Evolutionary conservation across 2,113 vertebrate species (phyloP).

Genomic region (Syrrhaptes paradoxus): DNA sequence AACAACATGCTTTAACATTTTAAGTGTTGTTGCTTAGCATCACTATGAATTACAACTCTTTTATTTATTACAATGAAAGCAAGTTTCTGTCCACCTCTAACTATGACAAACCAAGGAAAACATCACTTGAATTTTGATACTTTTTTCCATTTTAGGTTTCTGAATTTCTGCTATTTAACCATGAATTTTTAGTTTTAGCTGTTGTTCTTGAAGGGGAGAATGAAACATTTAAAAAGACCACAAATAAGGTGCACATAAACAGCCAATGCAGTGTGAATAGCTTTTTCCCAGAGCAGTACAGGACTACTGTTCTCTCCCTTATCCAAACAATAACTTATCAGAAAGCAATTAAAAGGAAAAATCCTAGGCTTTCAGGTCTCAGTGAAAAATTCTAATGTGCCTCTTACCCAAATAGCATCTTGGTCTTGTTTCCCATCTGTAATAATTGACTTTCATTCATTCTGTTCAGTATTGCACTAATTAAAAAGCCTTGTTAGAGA

Average conservation of each 20-base stretch:
- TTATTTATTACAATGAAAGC: background rate
- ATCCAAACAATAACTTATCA: background rate
- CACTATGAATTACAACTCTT: background rate
- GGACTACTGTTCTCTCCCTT: background rate
- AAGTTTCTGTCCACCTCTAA: background rate
- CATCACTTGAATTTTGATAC: background rate
- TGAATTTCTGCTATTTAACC: background rate
- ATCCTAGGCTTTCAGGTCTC: background rate
- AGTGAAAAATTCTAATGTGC: background rate
- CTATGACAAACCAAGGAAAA: background rate
- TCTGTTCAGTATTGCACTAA: background rate
- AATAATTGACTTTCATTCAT: background rate
- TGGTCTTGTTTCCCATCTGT: background rate
- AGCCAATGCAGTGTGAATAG: background rate
- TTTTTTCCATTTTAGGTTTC: background rate
- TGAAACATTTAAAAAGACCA: background rate
- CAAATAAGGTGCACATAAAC: background rate
- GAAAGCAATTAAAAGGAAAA: conserved; percentile 12
- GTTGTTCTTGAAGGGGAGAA: background rate
- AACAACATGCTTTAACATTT: background rate
- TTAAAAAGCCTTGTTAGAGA: background rate
- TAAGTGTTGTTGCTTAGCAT: conserved; percentile 12
- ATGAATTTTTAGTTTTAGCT: background rate
- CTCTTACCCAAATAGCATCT: background rate
- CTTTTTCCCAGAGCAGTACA: background rate